These are phyloP conservation scores for Hafferia zeledoni DNA, from an alignment of 2,797 vertebrate species.

Conservation along the genomic window DNA sequence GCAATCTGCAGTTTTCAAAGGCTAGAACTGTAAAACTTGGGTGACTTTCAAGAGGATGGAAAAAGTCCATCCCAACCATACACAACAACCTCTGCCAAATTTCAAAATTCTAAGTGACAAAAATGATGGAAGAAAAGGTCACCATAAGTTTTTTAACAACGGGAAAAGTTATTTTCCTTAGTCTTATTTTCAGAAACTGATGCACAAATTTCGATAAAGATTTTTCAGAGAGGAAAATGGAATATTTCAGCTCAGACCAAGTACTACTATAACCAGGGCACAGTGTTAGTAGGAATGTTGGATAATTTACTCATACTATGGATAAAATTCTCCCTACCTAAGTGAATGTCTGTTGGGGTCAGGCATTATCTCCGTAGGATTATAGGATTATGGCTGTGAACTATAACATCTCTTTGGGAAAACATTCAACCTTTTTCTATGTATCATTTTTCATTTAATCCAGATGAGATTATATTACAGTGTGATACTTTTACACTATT, in stretches of 20 bases:
- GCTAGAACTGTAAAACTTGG: background rate
- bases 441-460: background rate
- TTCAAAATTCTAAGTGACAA: background rate
- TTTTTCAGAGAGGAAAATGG: background rate
- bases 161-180: background rate
- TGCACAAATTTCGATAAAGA: background rate
- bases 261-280: background rate
- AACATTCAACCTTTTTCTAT: background rate
- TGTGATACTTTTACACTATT: background rate
- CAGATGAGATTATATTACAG: background rate
- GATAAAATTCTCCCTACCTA: background rate
- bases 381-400: background rate
- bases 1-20: background rate
- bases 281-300: background rate
- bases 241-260: background rate
- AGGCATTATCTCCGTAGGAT: background rate
- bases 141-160: background rate
- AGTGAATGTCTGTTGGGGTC: background rate
- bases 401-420: background rate
- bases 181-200: background rate
- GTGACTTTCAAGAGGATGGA: background rate
- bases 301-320: background rate
- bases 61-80: background rate
- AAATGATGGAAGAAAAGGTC: background rate
- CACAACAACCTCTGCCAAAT: background rate